These are phyloP conservation scores for Setipinna tenuifilis DNA, from an alignment of 2,797 vertebrate genomes.

Conservation along the genomic window DNA sequence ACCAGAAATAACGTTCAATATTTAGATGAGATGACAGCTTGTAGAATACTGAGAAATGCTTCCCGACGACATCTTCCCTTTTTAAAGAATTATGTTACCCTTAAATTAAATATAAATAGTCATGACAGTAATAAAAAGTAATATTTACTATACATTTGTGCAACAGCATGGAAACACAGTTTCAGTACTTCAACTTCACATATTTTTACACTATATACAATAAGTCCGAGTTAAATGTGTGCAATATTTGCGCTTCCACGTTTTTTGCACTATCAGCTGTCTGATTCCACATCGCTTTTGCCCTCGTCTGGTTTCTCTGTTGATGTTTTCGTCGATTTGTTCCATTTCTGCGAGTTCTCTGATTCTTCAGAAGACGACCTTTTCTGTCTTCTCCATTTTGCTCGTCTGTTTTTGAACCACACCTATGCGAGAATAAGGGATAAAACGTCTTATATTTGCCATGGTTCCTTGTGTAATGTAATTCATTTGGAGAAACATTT, in stretches of 20 bases:
- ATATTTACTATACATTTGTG: slow-evolving; percentile 81
- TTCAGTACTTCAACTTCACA: slow-evolving; percentile 70
- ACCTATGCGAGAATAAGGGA: slow-evolving; percentile 74
- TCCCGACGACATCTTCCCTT: slow-evolving; percentile 42
- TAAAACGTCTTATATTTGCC: slow-evolving; percentile 20
- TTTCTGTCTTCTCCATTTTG: slow-evolving; percentile 97
- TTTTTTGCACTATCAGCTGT: slow-evolving; percentile 83
- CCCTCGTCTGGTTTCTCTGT: slow-evolving; percentile 85
- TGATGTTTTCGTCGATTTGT: slow-evolving; percentile 82
- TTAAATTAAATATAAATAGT: slow-evolving; percentile 85
- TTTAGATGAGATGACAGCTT: slow-evolving; percentile 57
- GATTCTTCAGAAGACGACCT: slow-evolving; percentile 95
- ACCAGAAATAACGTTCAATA: slow-evolving; percentile 59
- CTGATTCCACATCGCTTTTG: slow-evolving; percentile 93
- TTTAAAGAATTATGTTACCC: slow-evolving; percentile 37
- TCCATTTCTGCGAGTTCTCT: slow-evolving; percentile 94
- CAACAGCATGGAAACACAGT: slow-evolving; percentile 80
- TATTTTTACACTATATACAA: slow-evolving; percentile 82
- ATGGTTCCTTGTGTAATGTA: not conserved
- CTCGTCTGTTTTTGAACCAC: slow-evolving; percentile 98
- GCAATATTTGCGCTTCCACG: slow-evolving; percentile 74
- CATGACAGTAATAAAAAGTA: slow-evolving; percentile 67
- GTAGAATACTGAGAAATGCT: slow-evolving; percentile 55
- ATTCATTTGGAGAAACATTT: not conserved
- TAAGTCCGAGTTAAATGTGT: slow-evolving; percentile 73